Evolutionary conservation across 2,797 vertebrate species (phyloP), one percentile per base, ranked within the genome.

Genomic region (Uromys caudimaculatus): DNA sequence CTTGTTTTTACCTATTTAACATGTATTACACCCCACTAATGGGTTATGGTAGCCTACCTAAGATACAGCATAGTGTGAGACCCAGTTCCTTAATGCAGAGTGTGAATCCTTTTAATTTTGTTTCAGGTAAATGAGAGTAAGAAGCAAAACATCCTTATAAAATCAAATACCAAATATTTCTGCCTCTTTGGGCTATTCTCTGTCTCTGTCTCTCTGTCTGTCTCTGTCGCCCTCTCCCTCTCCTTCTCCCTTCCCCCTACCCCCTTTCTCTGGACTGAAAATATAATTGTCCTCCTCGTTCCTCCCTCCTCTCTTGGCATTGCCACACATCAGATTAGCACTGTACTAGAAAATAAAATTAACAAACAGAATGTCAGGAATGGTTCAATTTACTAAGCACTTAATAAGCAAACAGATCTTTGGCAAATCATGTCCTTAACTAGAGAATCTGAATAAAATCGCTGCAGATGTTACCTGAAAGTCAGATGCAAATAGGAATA

Each of bases 131-230:
- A 38, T 52, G 32, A 0, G 12, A 69, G 54, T 23, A 6, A 60
- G 23, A 56, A 90, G 32, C 1, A 62, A 87, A 75, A 81, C 41
- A 32, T 0, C 0, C 44, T 89, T 67, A 3, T 27, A 73, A 29
- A 89, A 2, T 78, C 19, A 93, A 35, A 93, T 73, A 82, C 10
- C 8, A 84, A 79, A 38, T 73, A 89, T 93, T 94, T 90, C 23
- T 78, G 17, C 6, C 9, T 62, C 3, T 83, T 38, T 69, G 44
- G 23, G 8, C 3, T 91, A 27, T 29, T 52, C 24, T 24, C 7
- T 24, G 56, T 62, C 60, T 54, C 1, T 16, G 0, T 2, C 11
- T 64, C 62, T 64, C 4, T 64, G 0, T 64, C 3, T 62, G 9
- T 64, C 27, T 13, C 27, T 58, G 1, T 58, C 6, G 24, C 7